Evolutionary conservation across 2,888 invertebrate species (phyloP), one percentile per base, ranked within the genome.

Genomic region (Diogma glabrata): DNA sequence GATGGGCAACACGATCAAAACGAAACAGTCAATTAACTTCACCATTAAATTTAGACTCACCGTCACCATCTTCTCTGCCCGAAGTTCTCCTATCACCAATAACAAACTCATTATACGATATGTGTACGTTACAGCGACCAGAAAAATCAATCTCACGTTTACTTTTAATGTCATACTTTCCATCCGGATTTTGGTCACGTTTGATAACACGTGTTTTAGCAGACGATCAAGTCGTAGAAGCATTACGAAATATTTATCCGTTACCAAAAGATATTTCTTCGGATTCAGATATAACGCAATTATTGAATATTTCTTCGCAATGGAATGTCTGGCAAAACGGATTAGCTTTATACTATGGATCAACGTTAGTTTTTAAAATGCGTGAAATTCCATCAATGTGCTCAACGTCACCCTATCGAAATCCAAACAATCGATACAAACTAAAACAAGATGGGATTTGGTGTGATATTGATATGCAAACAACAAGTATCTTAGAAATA

Each of bases 171-270:
- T 92, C 95, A 0, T 99, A 99, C 72, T 92, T 97, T 65, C 99
- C 99, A 1, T 87, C 91, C 56, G 97, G 97, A 1, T 97, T 99
- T 73, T 99, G 97, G 96, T 88, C 96, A 1, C 75, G 97, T 2
- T 77, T 99, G 19, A 87, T 92, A 55, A 90, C 94, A 0, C 73
- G 96, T n/a, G 80, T 95, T 54, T 72, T 96, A 52, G 93, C 93
- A 0, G 96, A 96, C 64, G 84, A 87, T 57, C 79, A 84, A 26
- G 82, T 92, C 16, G 81, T 85, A 0, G 84, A 84, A 55, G 85
- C 87, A 10, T 82, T 90, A 0, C 74, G 84, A 57, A 75, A 78
- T 0, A 81, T 87, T 57, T 85, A 91, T 61, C 72, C 75, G 8
- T 72, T 84, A 9, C 84, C 87, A 1, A 78, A 82, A 61, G 85